Percentiles rank a stretch among this genome's conserved stretches.
Conservation (phyloP, 2,113 vertebrate genomes). For the Cinclus mexicanus region DNA sequence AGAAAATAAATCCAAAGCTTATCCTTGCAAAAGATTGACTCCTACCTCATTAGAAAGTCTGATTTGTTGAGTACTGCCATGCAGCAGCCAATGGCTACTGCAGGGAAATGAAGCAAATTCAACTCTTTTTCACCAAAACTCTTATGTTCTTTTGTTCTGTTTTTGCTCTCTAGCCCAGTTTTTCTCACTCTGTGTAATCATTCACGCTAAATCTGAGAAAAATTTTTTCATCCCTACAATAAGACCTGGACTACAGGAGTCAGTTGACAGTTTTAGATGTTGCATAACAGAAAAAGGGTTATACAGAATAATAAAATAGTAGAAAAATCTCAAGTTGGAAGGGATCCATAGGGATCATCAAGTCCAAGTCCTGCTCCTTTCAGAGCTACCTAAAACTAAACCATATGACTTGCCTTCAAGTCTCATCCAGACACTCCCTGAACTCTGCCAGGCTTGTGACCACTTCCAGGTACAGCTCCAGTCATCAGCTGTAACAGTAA, state of each 20-base stretch:
- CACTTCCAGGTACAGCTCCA: background rate
- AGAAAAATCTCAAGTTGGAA: background rate
- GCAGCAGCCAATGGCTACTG: background rate
- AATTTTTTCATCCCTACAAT: background rate
- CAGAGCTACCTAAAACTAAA: background rate
- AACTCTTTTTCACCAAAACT: background rate
- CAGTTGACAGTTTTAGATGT: background rate
- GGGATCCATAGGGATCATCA: accelerated
- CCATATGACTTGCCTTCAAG: background rate
- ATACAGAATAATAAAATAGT: background rate
- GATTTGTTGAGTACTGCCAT: background rate
- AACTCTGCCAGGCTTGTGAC: background rate
- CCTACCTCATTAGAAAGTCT: background rate
- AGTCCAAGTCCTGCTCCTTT: background rate
- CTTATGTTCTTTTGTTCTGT: background rate
- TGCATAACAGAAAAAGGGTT: background rate
- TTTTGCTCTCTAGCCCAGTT: background rate
- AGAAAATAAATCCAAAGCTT: background rate
- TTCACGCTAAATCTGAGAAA: background rate
- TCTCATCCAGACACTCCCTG: background rate
- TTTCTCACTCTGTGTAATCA: background rate
- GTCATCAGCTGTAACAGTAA: background rate
- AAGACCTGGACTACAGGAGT: background rate
- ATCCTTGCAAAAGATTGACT: background rate
- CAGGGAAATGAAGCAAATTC: background rate